Percentiles rank a stretch among this genome's conserved stretches.
Conservation (phyloP, 2,888 invertebrate genomes). For the Arrhopalites spinosus region DNA sequence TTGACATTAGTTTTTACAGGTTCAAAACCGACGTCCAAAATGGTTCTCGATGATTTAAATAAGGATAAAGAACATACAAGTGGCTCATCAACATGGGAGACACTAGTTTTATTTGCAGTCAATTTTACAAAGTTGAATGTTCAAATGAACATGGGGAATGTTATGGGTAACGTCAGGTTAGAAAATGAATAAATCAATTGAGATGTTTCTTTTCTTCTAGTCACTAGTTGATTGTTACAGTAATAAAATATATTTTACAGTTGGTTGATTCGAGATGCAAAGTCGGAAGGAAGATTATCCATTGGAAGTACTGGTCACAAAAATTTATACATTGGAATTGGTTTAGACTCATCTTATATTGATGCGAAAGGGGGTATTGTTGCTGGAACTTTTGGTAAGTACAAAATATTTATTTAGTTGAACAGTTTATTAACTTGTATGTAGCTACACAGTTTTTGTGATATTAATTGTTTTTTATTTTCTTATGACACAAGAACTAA, state of each 20-base stretch:
- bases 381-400: conserved; percentile 92
- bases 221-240: not conserved
- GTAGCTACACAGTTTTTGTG: too few relatives aligned
- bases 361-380: conserved; percentile 98
- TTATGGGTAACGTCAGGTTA: conserved; percentile 95
- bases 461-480: too few relatives aligned
- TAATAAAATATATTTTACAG: conserved; percentile 60
- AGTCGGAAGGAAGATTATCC: conserved; percentile 86
- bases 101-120: conserved; percentile 91
- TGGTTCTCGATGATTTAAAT: conserved; percentile 62
- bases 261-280: conserved; percentile 91
- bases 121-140: conserved; percentile 95
- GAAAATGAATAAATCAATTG: not conserved
- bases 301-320: conserved; percentile 94
- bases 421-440: too few relatives aligned
- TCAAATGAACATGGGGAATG: conserved; percentile 99
- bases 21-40: conserved; percentile 35
- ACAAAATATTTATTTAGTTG: too few relatives aligned
- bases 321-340: conserved; percentile 86
- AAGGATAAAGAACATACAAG: conserved; percentile 58
- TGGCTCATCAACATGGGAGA: conserved; percentile 84
- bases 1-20: conserved; percentile 32
- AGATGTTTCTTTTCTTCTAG: not conserved
- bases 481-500: conserved; percentile 66
- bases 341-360: conserved; percentile 84